Evolutionary conservation across 1,140 invertebrate genomes (phyloP).

Genomic region (Drosophila repleta): DNA sequence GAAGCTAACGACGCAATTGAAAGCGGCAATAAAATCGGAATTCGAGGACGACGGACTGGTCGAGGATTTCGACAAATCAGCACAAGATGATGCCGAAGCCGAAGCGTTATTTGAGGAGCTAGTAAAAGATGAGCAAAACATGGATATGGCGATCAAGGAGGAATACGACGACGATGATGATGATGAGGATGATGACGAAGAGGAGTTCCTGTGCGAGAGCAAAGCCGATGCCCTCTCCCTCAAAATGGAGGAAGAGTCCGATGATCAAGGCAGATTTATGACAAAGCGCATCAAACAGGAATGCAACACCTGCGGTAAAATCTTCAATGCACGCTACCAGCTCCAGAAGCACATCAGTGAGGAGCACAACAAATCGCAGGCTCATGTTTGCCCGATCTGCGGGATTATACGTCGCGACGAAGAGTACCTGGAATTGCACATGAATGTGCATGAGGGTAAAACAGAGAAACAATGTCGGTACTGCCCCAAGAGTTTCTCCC

Average conservation of each 20-base stretch:
- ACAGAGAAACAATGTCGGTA: conserved; percentile 78
- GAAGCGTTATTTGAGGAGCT: conserved; percentile 66
- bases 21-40: conserved; percentile 56
- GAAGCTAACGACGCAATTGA: conserved; percentile 59
- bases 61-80: conserved; percentile 43
- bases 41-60: conserved; percentile 54
- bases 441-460: conserved; percentile 80
- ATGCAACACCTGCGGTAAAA: conserved; percentile 57
- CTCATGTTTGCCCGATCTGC: conserved; percentile 68
- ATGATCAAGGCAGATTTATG: conserved; percentile 35
- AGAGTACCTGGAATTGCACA: conserved; percentile 79
- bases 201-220: conserved; percentile 54
- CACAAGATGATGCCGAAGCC: conserved; percentile 57
- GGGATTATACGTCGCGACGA: conserved; percentile 72
- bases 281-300: conserved; percentile 59
- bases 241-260: conserved; percentile 22
- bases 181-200: conserved; percentile 49
- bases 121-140: conserved; percentile 54
- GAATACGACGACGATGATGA: conserved; percentile 51
- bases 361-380: conserved; percentile 59
- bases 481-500: conserved; percentile 72
- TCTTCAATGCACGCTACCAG: conserved; percentile 66
- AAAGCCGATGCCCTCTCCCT: conserved; percentile 12
- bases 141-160: conserved; percentile 50
- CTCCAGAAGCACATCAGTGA: conserved; percentile 73